Evolutionary conservation across 2,888 invertebrate genomes (phyloP), one percentile per base, ranked within the genome.

Genomic region (Luperina nickerlii): DNA sequence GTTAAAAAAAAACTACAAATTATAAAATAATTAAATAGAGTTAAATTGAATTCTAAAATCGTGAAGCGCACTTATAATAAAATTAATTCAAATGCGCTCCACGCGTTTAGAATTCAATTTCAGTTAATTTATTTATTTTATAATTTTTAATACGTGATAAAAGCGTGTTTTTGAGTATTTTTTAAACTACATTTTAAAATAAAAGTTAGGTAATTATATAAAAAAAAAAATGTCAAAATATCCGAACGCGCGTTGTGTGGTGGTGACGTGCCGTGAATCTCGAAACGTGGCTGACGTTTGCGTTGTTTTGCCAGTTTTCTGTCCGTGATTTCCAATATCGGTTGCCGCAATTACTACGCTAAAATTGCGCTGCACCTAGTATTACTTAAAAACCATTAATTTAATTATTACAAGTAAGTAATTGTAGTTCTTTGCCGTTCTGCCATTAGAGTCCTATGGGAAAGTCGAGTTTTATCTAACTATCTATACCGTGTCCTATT

Each of bases 201-300:
- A 38, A 38, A 38, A 38, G 3, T 38, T 48, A 51, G n/a, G n/a
- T n/a, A 32, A 32, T 32, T 1, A 32, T 32, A 32, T 32, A 32
- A 32, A 32, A 32, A 5, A 13, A 62, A 27, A 62, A 27, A 62
- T 27, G 42, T 5, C 32, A 11, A 42, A 78, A 87, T 92, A 93
- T 94, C 93, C 93, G 90, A 94, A 90, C 88, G 79, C 11, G 73
- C 54, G 72, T 87, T 78, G 70, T 73, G 48, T 93, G 27, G 62
- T 62, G 96, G 88, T 96, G 96, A 96, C 96, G 96, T 95, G 95
- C 93, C 92, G 92, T 87, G 91, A 92, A 93, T 92, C 90, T 93
- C 93, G 93, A 94, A 92, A 97, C 96, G 96, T 97, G 96, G 96
- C 96, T 96, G 96, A 96, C 96, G 94, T 96, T 94, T 94, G 77